Evolutionary conservation across 2,113 vertebrate genomes (phyloP), one percentile per base, ranked within the genome.

Genomic region (Pluvianellus socialis): DNA sequence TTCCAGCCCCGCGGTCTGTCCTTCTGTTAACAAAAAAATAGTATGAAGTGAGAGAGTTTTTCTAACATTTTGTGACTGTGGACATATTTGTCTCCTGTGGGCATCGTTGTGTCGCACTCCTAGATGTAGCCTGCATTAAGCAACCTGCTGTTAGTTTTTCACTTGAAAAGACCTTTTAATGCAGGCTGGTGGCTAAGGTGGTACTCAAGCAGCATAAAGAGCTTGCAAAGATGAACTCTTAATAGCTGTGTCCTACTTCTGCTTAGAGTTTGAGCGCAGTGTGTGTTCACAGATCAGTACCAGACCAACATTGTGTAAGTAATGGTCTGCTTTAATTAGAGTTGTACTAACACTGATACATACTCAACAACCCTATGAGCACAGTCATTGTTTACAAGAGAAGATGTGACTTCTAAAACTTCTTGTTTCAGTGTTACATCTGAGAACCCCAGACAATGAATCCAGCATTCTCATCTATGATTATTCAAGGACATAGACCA

Each of bases 81-180:
- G n/a, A 35, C 19, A 52, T 14, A 1, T 72, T 27, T 59, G 19
- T 7, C 32, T 85, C 55, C 42, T 67, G 47, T 1, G 40, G 81
- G 52, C 12, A 1, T 23, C 1, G 0, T 3, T 16, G 45, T 67
- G 38, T 22, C 44, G 5, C 2, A 6, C 21, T 72, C 52, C 79
- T 72, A 17, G 10, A 19, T 33, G 6, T 12, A 6, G 35, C 49
- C 56, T 30, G 33, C 35, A 13, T 23, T 52, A 33, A 82, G 73
- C 62, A 79, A 13, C 53, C 56, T 85, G 56, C 77, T 72, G 33
- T 27, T 50, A 38, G 35, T 17, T 65, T 50, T 44, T 33, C 17
- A 11, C 42, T 82, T 26, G 40, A 73, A 42, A 26, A 90, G 58
- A 67, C n/a, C 42, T 67, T 87, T 47, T 63, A 88, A 65, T 40